phyloP scores from a whole-genome alignment of 2,888 invertebrate genomes.

The Imbricaverruca yamaguchii region DNA sequence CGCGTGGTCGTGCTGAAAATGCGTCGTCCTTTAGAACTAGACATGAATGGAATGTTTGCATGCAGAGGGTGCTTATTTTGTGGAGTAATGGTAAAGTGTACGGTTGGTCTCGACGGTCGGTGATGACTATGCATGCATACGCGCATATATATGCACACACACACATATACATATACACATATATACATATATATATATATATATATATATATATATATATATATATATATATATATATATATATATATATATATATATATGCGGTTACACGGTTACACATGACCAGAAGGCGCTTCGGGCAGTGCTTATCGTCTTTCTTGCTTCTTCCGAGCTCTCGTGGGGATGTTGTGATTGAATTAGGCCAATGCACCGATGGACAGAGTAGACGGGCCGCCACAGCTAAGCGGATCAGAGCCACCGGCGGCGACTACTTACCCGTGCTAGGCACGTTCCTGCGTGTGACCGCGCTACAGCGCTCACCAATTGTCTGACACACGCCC shows the following conservation, averaged over 20 bases:
- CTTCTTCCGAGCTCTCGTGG: background rate
- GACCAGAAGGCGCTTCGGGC: background rate
- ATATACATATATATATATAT: constrained; percentile 7
- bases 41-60: too few relatives aligned
- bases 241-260: constrained; percentile 8
- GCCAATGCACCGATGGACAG: background rate
- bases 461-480: too few relatives aligned
- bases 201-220: constrained; percentile 21
- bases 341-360: background rate
- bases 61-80: too few relatives aligned
- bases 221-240: constrained; percentile 19
- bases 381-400: background rate
- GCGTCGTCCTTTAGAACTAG: too few relatives aligned
- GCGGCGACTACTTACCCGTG: too few relatives aligned
- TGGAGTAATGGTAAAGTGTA: background rate
- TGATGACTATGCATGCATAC: background rate
- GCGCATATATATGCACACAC: background rate
- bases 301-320: too few relatives aligned
- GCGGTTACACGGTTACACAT: too few relatives aligned
- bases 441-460: too few relatives aligned
- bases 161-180: constrained; percentile 9
- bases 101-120: too few relatives aligned
- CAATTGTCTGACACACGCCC: too few relatives aligned
- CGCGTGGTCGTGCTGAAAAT: too few relatives aligned
- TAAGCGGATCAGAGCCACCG: too few relatives aligned